These are phyloP conservation scores for Bothrops alternatus DNA, from an alignment of 2,797 vertebrate genomes.

Conservation along the genomic window DNA sequence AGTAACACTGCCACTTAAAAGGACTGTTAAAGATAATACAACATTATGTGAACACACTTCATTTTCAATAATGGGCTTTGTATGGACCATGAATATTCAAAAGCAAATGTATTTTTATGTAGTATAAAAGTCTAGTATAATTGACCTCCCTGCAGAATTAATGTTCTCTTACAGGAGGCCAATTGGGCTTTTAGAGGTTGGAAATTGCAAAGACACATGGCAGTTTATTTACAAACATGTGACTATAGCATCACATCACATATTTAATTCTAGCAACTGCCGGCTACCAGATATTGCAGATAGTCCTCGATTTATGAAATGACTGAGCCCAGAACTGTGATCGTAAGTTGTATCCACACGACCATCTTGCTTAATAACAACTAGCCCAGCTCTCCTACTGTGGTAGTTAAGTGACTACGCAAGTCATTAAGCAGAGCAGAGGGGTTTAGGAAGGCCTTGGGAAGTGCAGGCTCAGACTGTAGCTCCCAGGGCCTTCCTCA, in stretches of 20 bases:
- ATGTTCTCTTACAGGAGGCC: neutral
- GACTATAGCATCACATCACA: neutral
- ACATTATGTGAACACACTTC: constrained; percentile 57
- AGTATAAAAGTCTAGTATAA: neutral
- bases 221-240: neutral
- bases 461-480: neutral
- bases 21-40: constrained; percentile 37
- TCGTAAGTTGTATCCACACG: neutral
- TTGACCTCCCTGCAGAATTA: neutral
- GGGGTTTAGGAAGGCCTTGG: neutral
- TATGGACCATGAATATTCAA: constrained; percentile 49
- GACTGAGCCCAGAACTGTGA: neutral
- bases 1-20: constrained; percentile 51
- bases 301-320: neutral
- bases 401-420: neutral
- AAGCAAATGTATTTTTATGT: constrained; percentile 46
- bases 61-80: constrained; percentile 49
- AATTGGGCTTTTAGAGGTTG: neutral
- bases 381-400: neutral
- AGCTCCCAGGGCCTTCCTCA: neutral
- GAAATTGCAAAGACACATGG: neutral
- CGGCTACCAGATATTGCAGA: neutral
- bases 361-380: neutral
- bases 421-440: neutral
- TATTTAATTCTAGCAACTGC: neutral